Evolutionary conservation across 2,888 invertebrate species (phyloP).

Genomic region (Aphrophora alni): DNA sequence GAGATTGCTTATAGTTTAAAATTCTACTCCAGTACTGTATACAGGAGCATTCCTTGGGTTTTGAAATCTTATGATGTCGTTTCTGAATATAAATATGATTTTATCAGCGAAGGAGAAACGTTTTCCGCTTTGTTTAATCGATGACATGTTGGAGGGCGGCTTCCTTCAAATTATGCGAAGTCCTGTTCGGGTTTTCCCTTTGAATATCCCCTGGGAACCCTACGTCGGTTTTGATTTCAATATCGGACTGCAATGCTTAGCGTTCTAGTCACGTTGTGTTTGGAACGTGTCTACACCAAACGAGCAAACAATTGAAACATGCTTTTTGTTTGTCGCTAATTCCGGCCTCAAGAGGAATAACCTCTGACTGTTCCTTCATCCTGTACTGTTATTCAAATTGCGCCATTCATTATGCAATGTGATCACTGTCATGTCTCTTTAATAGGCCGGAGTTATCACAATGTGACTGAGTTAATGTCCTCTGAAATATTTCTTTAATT

Average conservation of each 20-base stretch:
- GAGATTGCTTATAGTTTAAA: background rate
- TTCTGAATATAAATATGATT: slow-evolving; percentile 4
- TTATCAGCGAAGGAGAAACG: background rate
- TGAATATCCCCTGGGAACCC: background rate
- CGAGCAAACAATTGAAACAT: slow-evolving; percentile 3
- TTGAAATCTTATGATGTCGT: background rate
- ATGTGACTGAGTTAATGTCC: no score
- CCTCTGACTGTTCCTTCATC: background rate
- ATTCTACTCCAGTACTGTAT: background rate
- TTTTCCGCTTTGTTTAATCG: background rate
- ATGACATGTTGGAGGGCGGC: background rate
- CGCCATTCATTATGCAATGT: background rate
- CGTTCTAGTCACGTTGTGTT: background rate
- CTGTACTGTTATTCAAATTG: background rate
- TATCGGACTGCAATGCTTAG: background rate
- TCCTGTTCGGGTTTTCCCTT: background rate
- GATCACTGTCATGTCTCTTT: no score
- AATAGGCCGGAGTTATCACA: no score
- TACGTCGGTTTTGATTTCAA: background rate
- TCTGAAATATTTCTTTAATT: no score
- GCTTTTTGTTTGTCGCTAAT: background rate
- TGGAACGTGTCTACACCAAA: background rate
- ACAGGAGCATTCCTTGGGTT: background rate
- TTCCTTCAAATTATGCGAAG: background rate
- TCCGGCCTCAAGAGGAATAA: background rate